Conservation (phyloP, 2,113 vertebrate genomes). For the Zingel zingel region DNA sequence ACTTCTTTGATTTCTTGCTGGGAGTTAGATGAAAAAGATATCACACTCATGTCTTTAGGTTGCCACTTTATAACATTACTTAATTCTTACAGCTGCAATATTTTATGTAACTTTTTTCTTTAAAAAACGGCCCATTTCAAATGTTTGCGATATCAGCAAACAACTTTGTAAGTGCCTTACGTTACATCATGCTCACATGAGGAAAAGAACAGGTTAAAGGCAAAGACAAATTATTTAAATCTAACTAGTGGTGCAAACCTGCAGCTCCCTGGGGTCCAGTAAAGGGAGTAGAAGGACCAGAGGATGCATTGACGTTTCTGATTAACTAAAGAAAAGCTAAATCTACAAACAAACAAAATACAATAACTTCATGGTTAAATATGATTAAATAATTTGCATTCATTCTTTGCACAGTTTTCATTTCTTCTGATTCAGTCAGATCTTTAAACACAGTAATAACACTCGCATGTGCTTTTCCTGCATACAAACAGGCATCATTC, state of each 20-base stretch:
- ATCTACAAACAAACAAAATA: constrained; percentile 23
- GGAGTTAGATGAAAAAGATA: background rate
- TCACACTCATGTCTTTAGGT: background rate
- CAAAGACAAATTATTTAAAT: constrained; percentile 51
- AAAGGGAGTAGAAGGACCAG: constrained; percentile 32
- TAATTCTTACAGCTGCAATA: background rate
- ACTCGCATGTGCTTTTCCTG: constrained; percentile 46
- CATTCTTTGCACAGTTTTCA: constrained; percentile 53
- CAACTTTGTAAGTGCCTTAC: constrained; percentile 21
- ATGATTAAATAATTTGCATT: constrained; percentile 46
- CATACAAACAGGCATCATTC: constrained; percentile 39
- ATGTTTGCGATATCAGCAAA: constrained; percentile 1
- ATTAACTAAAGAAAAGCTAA: constrained; percentile 25
- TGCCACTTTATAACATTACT: background rate
- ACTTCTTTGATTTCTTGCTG: background rate
- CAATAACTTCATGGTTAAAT: constrained; percentile 15
- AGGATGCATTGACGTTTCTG: constrained; percentile 27
- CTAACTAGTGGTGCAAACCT: constrained; percentile 55
- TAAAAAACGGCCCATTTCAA: background rate
- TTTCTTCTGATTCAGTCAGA: constrained; percentile 41
- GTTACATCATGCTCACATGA: constrained; percentile 32
- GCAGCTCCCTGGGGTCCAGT: constrained; percentile 50
- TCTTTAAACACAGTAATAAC: constrained; percentile 32
- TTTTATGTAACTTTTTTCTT: background rate
- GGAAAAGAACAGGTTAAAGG: constrained; percentile 31